Base-by-base conservation (phyloP, 2,113 vertebrate species). In the Pleuronectes platessa region DNA sequence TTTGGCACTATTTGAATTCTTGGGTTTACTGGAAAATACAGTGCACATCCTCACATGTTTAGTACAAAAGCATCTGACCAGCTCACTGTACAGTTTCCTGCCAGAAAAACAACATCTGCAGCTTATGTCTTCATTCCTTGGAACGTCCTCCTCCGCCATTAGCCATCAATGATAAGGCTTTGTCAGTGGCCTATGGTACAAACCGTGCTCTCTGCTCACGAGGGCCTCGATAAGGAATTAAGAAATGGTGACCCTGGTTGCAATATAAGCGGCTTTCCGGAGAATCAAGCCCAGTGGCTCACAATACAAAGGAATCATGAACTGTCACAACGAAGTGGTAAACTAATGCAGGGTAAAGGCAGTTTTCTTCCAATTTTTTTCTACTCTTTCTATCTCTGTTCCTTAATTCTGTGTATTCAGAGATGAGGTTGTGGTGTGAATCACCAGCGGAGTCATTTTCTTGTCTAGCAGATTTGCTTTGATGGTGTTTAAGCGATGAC, bases 401-500 rank as follows among this genome's bases (percentile, higher is more conserved):
- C 26, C 70, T 68, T 76, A 78, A 80, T 86, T 88, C 84, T 86
- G 80, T 81, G 65, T 53, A 86, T 87, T 75, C 72, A 18, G 2
- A 79, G 70, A 88, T 75, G 85, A 89, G 84, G 84, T 85, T 78
- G 54, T 67, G 67, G 84, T 90, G 89, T 90, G 89, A 92, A 82
- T 92, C 89, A 91, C 85, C 67, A 85, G 68, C 24, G 51, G 73
- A 87, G 84, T 90, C 81, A 81, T 84, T 83, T 86, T 61, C 84
- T 83, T 68, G 82, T 83, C 84, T 72, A 1, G 51, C 69, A 81
- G 82, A 89, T 86, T 59, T 74, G 67, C 90, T 92, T 93, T 93
- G 89, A 92, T 91, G 89, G 82, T 86, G 76, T 90, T 86, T 78
- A 73, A 88, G 85, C 75, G 86, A 79, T 78, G 79, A 80, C 83